Percentiles rank a stretch among this genome's conserved stretches.
Conservation (phyloP, 1,140 invertebrate genomes). For the Caenorhabditis brenneri region DNA sequence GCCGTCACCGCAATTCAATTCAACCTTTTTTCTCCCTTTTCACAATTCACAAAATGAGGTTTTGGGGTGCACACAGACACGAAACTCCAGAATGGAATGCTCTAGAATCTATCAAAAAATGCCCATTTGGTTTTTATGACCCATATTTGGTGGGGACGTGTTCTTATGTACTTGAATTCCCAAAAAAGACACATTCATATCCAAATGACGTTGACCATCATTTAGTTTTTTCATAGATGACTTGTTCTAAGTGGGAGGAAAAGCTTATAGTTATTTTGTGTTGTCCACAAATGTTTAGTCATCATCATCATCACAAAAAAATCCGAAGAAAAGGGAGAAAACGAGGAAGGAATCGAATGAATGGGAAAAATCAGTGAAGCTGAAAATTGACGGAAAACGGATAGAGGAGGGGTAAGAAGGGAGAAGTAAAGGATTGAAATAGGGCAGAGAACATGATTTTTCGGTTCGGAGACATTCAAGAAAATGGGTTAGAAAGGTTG, state of each 20-base stretch:
- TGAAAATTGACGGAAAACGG: neutral
- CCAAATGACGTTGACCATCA: neutral
- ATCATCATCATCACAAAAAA: neutral
- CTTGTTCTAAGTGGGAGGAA: neutral
- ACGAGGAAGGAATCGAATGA: neutral
- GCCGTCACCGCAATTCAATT: neutral
- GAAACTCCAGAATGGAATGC: too few species aligned
- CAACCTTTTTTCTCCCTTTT: neutral
- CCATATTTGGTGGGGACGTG: neutral
- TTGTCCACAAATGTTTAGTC: neutral
- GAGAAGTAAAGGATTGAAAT: neutral
- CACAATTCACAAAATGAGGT: neutral
- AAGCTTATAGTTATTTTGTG: neutral
- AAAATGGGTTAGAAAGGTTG: neutral
- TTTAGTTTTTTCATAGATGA: neutral
- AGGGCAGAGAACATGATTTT: constrained; percentile 15
- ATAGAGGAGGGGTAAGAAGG: neutral
- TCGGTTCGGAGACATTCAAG: neutral
- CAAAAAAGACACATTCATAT: neutral
- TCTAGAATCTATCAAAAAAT: neutral
- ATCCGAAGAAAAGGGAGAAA: neutral
- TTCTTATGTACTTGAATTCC: neutral
- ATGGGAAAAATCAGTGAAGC: constrained; percentile 40
- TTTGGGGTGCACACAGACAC: neutral
- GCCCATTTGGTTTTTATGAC: neutral